Conservation (phyloP, 2,113 vertebrate genomes). For the Lepidothrix coronata region DNA sequence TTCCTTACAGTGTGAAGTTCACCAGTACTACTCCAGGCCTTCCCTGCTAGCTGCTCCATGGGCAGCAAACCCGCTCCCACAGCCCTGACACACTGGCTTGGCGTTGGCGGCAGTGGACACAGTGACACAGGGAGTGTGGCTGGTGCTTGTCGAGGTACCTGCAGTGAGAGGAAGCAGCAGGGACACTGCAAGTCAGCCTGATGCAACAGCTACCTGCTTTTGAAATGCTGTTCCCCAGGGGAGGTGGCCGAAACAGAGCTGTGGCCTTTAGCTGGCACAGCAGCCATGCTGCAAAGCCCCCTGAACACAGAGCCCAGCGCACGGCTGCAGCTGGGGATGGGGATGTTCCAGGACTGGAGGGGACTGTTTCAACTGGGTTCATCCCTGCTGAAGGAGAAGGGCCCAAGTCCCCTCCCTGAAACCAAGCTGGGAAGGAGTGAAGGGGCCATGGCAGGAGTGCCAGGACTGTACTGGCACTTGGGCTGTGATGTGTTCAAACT, state of each 20-base stretch:
- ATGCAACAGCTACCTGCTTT: not conserved
- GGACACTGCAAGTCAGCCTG: not conserved
- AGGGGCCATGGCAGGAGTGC: not conserved
- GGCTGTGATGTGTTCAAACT: not conserved
- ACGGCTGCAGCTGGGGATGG: not conserved
- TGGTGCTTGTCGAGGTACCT: not conserved
- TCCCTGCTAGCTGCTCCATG: not conserved
- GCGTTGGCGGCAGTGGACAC: accelerated
- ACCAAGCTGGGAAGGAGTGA: not conserved
- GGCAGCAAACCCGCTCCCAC: not conserved
- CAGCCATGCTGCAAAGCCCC: not conserved
- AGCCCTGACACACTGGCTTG: not conserved
- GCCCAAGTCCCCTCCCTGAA: no score
- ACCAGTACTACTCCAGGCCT: not conserved
- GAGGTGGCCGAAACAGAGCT: not conserved
- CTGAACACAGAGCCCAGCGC: not conserved
- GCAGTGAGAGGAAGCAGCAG: not conserved
- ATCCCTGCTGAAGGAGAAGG: not conserved
- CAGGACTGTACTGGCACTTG: not conserved
- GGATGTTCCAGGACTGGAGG: no score
- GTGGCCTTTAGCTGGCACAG: not conserved
- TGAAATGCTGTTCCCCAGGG: not conserved
- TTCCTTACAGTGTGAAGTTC: not conserved
- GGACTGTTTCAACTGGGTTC: not conserved
- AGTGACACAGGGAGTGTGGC: accelerated